A percentile compares a stretch with the other conserved stretches of the same genome.
Evolutionary conservation across 2,113 vertebrate genomes (phyloP).

Genomic region (Cyprinodon variegatus): DNA sequence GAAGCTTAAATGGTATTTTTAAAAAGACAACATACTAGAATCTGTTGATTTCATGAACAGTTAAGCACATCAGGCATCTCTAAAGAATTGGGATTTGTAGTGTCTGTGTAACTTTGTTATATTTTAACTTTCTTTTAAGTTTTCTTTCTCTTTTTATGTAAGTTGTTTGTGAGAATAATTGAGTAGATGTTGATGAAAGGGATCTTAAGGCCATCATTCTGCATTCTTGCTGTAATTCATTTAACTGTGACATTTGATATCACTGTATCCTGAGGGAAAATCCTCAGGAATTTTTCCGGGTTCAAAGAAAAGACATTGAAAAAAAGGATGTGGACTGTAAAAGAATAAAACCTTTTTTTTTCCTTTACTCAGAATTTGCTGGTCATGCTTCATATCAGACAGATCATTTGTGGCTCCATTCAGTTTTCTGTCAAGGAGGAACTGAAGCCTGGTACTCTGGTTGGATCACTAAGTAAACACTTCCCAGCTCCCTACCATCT

Average conservation of each 20-base stretch:
- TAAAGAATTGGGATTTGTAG: background rate
- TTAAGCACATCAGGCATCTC: background rate
- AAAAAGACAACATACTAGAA: background rate
- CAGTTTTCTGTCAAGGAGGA: constrained; percentile 73
- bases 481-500: constrained; percentile 73
- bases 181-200: constrained; percentile 25
- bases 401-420: constrained; percentile 52
- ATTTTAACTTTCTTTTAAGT: constrained; percentile 6
- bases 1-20: background rate
- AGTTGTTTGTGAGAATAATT: constrained; percentile 27
- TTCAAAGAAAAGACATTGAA: constrained; percentile 14
- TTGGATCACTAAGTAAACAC: constrained; percentile 66
- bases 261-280: constrained; percentile 14
- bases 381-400: constrained; percentile 63
- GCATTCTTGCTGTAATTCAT: constrained; percentile 16
- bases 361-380: constrained; percentile 67
- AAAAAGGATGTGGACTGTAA: background rate
- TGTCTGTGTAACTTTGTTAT: background rate
- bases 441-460: constrained; percentile 61
- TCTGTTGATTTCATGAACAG: background rate
- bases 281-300: background rate
- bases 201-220: constrained; percentile 52
- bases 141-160: constrained; percentile 20
- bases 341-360: constrained; percentile 4
- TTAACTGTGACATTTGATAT: constrained; percentile 51